A percentile compares a stretch with the other conserved stretches of the same genome.
phyloP scores from a whole-genome alignment of 2,797 vertebrate species.

The Dermochelys coriacea region DNA sequence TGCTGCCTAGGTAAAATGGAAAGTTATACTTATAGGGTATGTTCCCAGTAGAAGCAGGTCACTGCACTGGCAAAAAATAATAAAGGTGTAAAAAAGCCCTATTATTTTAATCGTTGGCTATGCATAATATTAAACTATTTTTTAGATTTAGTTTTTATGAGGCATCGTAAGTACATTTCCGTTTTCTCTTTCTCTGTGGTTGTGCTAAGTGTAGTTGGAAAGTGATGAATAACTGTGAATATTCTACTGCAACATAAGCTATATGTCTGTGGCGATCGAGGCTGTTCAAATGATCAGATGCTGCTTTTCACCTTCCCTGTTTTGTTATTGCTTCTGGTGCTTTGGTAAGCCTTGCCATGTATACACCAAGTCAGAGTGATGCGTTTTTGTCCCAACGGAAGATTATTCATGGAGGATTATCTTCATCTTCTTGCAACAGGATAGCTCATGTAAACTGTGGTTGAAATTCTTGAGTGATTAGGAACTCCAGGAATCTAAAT shows the following conservation, averaged over 20 bases:
- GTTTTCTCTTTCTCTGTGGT: background rate
- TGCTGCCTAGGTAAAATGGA: background rate
- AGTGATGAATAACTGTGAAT: background rate
- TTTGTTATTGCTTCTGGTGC: background rate
- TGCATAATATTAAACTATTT: background rate
- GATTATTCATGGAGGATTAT: background rate
- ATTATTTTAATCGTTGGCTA: background rate
- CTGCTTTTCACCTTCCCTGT: background rate
- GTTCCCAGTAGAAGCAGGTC: background rate
- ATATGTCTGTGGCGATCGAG: accelerated
- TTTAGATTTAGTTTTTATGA: background rate
- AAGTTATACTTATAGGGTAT: background rate
- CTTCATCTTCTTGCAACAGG: background rate
- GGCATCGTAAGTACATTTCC: background rate
- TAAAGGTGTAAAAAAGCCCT: background rate
- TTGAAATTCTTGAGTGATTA: background rate
- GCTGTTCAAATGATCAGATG: background rate
- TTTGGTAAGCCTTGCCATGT: background rate
- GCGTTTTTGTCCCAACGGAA: background rate
- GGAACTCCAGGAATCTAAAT: conserved; percentile 5
- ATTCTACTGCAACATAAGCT: background rate
- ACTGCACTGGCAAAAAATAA: background rate
- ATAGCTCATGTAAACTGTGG: conserved; percentile 24
- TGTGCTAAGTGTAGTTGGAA: background rate
- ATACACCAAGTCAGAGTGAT: background rate